Conservation (phyloP, 37 sponge, comb jelly and placozoan genomes). For the Eunapius fragilis region DNA sequence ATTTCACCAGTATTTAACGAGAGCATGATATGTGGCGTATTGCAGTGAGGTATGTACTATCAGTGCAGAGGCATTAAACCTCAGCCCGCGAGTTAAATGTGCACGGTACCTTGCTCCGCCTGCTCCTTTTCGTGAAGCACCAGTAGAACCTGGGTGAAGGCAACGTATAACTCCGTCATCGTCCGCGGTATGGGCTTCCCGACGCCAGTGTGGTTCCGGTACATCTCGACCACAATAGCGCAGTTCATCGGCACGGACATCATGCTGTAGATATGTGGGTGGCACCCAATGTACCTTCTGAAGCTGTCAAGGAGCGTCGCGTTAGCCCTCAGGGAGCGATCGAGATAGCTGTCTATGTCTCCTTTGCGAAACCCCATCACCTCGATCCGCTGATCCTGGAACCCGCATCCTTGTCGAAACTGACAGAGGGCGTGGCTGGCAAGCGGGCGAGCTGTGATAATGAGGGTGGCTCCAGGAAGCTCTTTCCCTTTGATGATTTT, state of each 20-base stretch:
- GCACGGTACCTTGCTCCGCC: no score
- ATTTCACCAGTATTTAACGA: no score
- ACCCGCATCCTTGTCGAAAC: neutral
- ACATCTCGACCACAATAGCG: slow-evolving; percentile 15
- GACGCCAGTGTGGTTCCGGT: neutral
- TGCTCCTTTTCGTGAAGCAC: no score
- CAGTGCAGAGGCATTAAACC: no score
- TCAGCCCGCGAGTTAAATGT: no score
- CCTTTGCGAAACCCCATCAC: slow-evolving; percentile 23
- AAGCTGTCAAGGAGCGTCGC: neutral
- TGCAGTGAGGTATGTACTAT: no score
- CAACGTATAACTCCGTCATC: slow-evolving; percentile 31
- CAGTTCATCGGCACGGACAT: slow-evolving; percentile 33
- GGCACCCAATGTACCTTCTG: neutral
- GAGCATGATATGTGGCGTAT: no score
- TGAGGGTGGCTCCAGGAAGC: slow-evolving; percentile 5
- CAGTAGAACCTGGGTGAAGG: no score
- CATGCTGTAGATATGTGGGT: slow-evolving; percentile 10
- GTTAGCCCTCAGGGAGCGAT: neutral
- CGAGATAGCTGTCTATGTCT: neutral
- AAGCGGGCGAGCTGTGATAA: slow-evolving; percentile 34
- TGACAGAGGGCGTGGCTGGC: neutral
- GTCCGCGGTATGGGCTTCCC: slow-evolving; percentile 10
- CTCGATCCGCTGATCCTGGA: slow-evolving; percentile 12
- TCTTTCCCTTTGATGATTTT: neutral